A percentile compares a stretch with the other conserved stretches of the same genome.
These are phyloP conservation scores for Coregonus suidteri DNA, from an alignment of 2,797 vertebrate genomes.

Conservation along the genomic window DNA sequence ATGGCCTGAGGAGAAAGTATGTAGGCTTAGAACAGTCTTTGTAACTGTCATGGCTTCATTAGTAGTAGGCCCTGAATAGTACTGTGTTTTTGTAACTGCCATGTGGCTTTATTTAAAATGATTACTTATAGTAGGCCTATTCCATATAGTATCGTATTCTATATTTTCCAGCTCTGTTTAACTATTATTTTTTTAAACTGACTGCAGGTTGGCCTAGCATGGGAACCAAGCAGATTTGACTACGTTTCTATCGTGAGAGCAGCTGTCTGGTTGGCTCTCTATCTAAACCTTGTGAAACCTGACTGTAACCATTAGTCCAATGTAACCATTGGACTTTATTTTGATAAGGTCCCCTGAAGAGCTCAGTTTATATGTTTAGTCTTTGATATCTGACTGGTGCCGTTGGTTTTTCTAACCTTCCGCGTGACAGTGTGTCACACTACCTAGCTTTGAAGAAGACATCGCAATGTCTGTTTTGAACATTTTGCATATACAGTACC, in stretches of 20 bases:
- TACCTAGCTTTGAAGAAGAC: neutral
- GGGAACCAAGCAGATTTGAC: neutral
- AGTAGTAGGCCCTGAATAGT: neutral
- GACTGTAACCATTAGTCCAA: neutral
- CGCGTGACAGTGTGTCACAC: neutral
- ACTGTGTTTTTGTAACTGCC: neutral
- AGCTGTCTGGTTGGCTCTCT: neutral
- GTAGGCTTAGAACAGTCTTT: neutral
- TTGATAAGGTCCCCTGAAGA: neutral
- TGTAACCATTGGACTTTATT: neutral
- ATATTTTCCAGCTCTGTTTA: neutral
- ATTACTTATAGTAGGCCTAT: neutral
- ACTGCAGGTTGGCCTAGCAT: neutral
- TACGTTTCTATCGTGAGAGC: neutral
- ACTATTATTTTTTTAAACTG: neutral
- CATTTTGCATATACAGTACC: slow-evolving; percentile 35
- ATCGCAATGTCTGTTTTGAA: slow-evolving; percentile 30
- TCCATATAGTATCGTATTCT: neutral
- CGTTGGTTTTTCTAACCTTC: neutral
- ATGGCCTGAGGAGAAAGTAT: neutral
- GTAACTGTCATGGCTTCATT: no score
- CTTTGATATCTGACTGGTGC: neutral
- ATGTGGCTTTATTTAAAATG: neutral
- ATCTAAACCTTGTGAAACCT: neutral
- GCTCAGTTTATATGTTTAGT: neutral